phyloP scores from a whole-genome alignment of 2,797 vertebrate genomes.

The Lagocephalus sceleratus region DNA sequence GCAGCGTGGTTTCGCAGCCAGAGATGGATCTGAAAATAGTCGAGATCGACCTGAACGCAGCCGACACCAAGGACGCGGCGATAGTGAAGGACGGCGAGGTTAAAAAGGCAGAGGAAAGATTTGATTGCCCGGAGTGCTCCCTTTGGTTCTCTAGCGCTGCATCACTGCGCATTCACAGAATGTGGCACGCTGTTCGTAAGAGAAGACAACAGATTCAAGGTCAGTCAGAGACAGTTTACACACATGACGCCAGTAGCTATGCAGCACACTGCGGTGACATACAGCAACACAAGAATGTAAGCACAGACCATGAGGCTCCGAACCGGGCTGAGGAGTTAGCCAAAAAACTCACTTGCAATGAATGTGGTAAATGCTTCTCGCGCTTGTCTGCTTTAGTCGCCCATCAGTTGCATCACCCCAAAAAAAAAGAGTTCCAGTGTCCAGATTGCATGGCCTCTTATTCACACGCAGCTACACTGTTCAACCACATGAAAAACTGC shows the following conservation, averaged over 20 bases:
- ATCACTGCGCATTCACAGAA: constrained; percentile 74
- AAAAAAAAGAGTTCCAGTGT: constrained; percentile 69
- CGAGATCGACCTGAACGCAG: constrained; percentile 68
- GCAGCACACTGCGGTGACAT: constrained; percentile 54
- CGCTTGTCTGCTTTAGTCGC: constrained; percentile 70
- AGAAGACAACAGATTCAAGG: constrained; percentile 58
- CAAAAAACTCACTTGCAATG: constrained; percentile 58
- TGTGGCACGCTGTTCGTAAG: constrained; percentile 70
- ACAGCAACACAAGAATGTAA: constrained; percentile 52
- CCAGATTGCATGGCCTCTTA: constrained; percentile 68
- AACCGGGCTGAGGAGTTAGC: constrained; percentile 53
- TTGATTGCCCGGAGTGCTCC: constrained; percentile 73
- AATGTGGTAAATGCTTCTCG: constrained; percentile 71
- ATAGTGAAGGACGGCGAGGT: constrained; percentile 2
- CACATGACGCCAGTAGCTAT: constrained; percentile 55
- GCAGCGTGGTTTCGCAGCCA: constrained; percentile 43
- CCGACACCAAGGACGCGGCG: constrained; percentile 27
- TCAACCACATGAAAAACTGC: constrained; percentile 70
- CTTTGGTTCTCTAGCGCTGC: constrained; percentile 70
- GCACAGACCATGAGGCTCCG: constrained; percentile 35
- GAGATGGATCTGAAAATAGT: constrained; percentile 75
- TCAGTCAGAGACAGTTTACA: constrained; percentile 50
- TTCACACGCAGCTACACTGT: constrained; percentile 59
- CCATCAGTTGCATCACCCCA: constrained; percentile 71
- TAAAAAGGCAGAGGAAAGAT: constrained; percentile 36